Evolutionary conservation across 2,888 invertebrate genomes (phyloP).

Genomic region (Thereva unica): DNA sequence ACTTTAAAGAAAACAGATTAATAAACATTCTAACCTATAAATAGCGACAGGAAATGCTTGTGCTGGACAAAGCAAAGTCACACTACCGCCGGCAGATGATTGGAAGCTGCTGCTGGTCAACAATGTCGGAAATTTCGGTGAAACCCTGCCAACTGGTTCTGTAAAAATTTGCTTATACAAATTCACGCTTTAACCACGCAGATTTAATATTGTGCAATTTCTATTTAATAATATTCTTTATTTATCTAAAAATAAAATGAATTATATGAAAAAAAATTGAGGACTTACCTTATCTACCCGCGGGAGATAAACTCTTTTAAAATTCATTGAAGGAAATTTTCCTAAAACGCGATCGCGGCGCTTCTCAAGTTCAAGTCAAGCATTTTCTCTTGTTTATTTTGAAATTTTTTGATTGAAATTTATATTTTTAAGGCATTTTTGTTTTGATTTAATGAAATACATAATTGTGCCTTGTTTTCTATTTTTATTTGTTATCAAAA

Average conservation of each 20-base stretch:
- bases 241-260: constrained; percentile 4
- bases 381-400: constrained; percentile 45
- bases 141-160: constrained; percentile 76
- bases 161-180: constrained; percentile 45
- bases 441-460: constrained; percentile 35
- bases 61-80: constrained; percentile 68
- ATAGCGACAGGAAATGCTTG: constrained; percentile 72
- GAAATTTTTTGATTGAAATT: constrained; percentile 36
- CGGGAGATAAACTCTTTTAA: constrained; percentile 1
- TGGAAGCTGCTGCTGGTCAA: constrained; percentile 67
- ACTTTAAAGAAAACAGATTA: constrained; percentile 32
- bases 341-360: constrained; percentile 36
- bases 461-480: constrained; percentile 30
- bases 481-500: constrained; percentile 30
- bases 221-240: constrained; percentile 1
- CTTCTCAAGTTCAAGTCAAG: constrained; percentile 54
- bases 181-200: constrained; percentile 1
- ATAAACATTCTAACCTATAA: constrained; percentile 60
- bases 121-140: constrained; percentile 69
- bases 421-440: constrained; percentile 25
- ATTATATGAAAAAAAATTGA: constrained; percentile 15
- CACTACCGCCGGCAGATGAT: constrained; percentile 60
- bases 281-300: constrained; percentile 38
- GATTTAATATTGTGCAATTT: constrained; percentile 13
- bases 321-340: not conserved